phyloP scores from a whole-genome alignment of 1,140 invertebrate genomes.

The Rhagoletis pomonella region DNA sequence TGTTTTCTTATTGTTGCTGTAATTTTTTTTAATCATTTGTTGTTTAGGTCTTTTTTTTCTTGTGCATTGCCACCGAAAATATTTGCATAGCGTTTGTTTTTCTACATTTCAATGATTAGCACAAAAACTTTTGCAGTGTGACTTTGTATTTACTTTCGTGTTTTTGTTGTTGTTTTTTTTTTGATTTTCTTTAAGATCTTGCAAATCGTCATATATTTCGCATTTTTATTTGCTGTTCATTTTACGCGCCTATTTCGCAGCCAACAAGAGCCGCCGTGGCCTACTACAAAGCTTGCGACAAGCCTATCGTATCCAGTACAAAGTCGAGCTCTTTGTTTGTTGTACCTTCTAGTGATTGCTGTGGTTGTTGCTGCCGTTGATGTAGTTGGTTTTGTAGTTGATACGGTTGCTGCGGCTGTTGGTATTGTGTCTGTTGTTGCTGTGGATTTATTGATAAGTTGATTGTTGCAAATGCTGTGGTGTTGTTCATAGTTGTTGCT shows the following conservation, averaged over 20 bases:
- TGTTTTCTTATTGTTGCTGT: too few relatives aligned
- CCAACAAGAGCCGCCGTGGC: neutral
- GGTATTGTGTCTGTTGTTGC: neutral
- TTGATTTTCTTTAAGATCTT: too few relatives aligned
- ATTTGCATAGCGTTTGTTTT: too few relatives aligned
- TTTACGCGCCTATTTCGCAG: neutral
- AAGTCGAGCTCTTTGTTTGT: constrained; percentile 50
- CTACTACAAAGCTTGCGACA: constrained; percentile 1
- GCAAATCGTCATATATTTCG: neutral
- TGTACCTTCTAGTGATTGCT: constrained; percentile 13
- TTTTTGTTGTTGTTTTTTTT: too few relatives aligned
- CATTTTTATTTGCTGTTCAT: neutral
- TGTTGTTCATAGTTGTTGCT: neutral
- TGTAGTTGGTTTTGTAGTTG: neutral
- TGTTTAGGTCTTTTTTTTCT: too few relatives aligned
- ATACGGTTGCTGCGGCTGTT: neutral
- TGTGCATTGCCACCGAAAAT: too few relatives aligned
- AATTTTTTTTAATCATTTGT: too few relatives aligned
- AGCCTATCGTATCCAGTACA: constrained; percentile 41
- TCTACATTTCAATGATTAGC: too few relatives aligned
- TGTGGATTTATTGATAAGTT: constrained; percentile 18
- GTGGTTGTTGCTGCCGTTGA: neutral
- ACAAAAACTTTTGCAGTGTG: too few relatives aligned
- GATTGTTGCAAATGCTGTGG: neutral
- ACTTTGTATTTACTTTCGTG: too few relatives aligned